These are phyloP conservation scores for Nautilus pompilius DNA, from an alignment of 1,140 invertebrate genomes.

Conservation along the genomic window DNA sequence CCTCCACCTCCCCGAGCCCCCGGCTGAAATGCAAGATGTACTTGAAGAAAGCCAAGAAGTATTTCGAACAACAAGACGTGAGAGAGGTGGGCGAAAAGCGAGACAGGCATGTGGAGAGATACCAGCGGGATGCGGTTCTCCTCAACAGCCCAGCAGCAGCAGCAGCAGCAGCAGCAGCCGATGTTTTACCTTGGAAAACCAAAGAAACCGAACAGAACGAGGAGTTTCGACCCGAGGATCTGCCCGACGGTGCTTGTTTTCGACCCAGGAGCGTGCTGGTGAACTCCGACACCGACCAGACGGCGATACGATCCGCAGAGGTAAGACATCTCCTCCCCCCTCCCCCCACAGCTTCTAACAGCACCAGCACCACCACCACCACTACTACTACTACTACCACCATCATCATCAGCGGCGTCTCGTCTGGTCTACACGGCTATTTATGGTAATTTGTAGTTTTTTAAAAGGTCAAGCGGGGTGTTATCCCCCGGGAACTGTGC, in stretches of 20 bases:
- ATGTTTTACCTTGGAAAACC: not conserved
- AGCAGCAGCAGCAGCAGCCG: slow-evolving; percentile 1
- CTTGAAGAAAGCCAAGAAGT: slow-evolving; percentile 34
- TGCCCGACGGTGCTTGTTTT: slow-evolving; percentile 38
- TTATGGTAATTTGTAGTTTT: too few species aligned
- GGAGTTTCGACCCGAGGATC: slow-evolving; percentile 28
- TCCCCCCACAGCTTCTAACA: not conserved
- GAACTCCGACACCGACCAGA: slow-evolving; percentile 12
- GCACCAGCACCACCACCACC: not conserved
- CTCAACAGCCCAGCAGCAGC: not conserved
- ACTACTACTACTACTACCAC: not conserved
- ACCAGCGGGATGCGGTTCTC: slow-evolving; percentile 6
- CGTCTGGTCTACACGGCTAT: too few species aligned
- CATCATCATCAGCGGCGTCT: not conserved
- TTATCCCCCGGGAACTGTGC: too few species aligned
- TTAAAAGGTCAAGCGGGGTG: too few species aligned
- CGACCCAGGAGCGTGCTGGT: slow-evolving; percentile 22
- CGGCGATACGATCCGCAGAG: slow-evolving; percentile 22
- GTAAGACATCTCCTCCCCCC: slow-evolving; percentile 5
- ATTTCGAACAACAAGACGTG: slow-evolving; percentile 26
- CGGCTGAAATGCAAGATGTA: slow-evolving; percentile 22
- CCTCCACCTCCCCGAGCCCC: not conserved
- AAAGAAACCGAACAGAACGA: not conserved
- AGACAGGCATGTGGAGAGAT: slow-evolving; percentile 15
- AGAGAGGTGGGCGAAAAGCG: slow-evolving; percentile 14